Evolutionary conservation across 2,888 invertebrate genomes (phyloP).

Genomic region (Yponomeuta malinellus): DNA sequence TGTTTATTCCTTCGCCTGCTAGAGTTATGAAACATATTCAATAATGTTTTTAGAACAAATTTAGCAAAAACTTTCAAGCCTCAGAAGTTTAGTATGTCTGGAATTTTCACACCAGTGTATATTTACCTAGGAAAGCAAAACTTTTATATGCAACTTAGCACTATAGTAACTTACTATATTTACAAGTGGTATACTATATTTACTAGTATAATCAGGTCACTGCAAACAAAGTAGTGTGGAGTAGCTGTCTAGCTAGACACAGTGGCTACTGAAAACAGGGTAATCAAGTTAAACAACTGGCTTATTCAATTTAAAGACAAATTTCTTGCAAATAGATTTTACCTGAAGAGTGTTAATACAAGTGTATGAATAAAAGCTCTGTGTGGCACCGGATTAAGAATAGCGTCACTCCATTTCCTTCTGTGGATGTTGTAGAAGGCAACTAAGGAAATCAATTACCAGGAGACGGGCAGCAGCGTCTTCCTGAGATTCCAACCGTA

Average conservation of each 20-base stretch:
- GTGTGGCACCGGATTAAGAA: too few relatives aligned
- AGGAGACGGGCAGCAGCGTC: too few relatives aligned
- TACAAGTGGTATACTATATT: too few relatives aligned
- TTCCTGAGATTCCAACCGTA: too few relatives aligned
- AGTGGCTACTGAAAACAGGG: background rate
- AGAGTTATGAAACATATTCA: background rate
- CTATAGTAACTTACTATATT: too few relatives aligned
- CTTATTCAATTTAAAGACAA: background rate
- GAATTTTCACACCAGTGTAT: too few relatives aligned
- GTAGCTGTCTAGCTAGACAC: background rate
- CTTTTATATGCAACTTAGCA: too few relatives aligned
- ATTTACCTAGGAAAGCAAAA: too few relatives aligned
- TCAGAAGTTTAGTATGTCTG: too few relatives aligned
- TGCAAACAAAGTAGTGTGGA: background rate
- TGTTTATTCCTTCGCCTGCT: background rate
- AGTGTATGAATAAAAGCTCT: background rate
- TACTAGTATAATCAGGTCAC: background rate
- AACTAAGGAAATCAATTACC: too few relatives aligned
- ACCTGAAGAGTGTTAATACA: background rate
- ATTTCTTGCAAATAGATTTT: background rate
- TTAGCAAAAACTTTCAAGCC: background rate
- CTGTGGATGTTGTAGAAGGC: too few relatives aligned
- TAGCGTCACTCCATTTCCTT: too few relatives aligned
- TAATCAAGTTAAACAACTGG: background rate
- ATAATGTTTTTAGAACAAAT: slow-evolving; percentile 17